A percentile compares a stretch with the other conserved stretches of the same genome.
Conservation (phyloP, 2,797 vertebrate species). For the Toxotes lorentzi region DNA sequence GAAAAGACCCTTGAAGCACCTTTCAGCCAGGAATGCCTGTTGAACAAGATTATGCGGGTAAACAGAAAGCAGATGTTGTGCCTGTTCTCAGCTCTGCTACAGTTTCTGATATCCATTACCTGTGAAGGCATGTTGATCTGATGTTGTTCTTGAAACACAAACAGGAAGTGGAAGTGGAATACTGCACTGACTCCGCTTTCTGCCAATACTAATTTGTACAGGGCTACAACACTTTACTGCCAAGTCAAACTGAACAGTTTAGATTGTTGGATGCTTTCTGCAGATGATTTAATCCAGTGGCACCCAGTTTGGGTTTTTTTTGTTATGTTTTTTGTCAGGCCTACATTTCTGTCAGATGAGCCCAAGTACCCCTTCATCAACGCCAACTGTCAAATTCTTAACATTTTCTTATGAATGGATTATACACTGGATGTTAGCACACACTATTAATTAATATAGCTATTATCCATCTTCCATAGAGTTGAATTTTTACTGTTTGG, state of each 20-base stretch:
- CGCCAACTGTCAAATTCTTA: neutral
- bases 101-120: constrained; percentile 47
- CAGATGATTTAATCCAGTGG: neutral
- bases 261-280: neutral
- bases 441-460: neutral
- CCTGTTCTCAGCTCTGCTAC: constrained; percentile 38
- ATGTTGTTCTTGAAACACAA: constrained; percentile 42
- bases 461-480: neutral
- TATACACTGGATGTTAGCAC: neutral
- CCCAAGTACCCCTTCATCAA: neutral
- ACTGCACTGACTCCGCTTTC: constrained; percentile 14
- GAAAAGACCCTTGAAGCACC: constrained; percentile 70
- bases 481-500: neutral
- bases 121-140: constrained; percentile 35
- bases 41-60: constrained; percentile 59
- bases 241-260: constrained; percentile 9
- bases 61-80: constrained; percentile 78
- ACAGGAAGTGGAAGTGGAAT: constrained; percentile 57
- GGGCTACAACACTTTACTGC: neutral
- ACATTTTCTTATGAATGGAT: neutral
- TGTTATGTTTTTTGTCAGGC: neutral
- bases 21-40: constrained; percentile 70
- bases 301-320: too few species aligned
- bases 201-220: constrained; percentile 17
- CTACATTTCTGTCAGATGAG: neutral